Evolutionary conservation across 2,113 vertebrate genomes (phyloP).

Genomic region (Menidia beryllina): DNA sequence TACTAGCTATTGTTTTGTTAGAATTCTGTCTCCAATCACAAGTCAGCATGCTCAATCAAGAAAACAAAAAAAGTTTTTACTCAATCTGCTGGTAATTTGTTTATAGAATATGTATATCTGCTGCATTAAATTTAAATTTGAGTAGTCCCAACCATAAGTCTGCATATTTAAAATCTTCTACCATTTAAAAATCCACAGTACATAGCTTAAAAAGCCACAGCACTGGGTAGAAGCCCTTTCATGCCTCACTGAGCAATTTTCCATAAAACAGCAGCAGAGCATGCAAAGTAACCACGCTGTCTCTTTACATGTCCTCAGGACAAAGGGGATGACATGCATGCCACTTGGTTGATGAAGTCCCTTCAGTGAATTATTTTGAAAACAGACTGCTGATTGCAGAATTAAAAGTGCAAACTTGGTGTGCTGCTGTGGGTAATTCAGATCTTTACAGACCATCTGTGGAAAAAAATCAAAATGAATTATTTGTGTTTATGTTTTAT

Average conservation of each 20-base stretch:
- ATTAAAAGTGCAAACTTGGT: slow-evolving; percentile 14
- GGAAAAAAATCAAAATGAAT: slow-evolving; percentile 10
- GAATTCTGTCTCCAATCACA: no score
- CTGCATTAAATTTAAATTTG: slow-evolving; percentile 24
- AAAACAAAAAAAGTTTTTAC: neutral
- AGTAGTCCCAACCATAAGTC: slow-evolving; percentile 43
- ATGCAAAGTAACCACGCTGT: slow-evolving; percentile 74
- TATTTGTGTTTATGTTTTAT: slow-evolving; percentile 10
- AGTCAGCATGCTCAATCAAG: no score
- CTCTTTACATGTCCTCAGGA: slow-evolving; percentile 56
- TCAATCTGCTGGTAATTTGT: neutral
- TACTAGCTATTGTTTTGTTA: no score
- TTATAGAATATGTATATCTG: slow-evolving; percentile 28
- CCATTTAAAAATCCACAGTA: slow-evolving; percentile 53
- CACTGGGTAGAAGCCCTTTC: slow-evolving; percentile 45
- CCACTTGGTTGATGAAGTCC: slow-evolving; percentile 30
- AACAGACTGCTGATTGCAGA: slow-evolving; percentile 1
- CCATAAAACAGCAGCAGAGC: slow-evolving; percentile 65
- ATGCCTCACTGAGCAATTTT: slow-evolving; percentile 60
- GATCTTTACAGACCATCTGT: slow-evolving; percentile 9
- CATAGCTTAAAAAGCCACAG: slow-evolving; percentile 51
- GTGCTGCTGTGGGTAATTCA: slow-evolving; percentile 1
- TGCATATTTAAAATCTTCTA: slow-evolving; percentile 51
- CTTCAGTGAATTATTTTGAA: slow-evolving; percentile 7
- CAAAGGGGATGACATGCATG: slow-evolving; percentile 49